Evolutionary conservation across 2,113 vertebrate species (phyloP), one percentile per base, ranked within the genome.

Genomic region (Pontoporia blainvillei): DNA sequence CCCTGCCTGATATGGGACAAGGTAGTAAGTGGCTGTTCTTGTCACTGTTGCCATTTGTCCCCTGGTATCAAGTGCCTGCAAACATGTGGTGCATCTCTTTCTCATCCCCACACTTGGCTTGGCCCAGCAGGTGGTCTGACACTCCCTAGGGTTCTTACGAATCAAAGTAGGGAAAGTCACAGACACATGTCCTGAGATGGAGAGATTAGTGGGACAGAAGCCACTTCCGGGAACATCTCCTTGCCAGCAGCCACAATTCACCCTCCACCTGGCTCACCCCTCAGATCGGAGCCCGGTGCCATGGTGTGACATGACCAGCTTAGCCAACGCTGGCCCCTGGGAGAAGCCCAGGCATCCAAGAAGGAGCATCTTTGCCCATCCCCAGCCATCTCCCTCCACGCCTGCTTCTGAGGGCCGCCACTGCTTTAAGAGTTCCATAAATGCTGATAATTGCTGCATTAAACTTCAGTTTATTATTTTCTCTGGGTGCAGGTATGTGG

Each of bases 391-490:
- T 98, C 98, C 97, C 97, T 98, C 96, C 95, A 95, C 90, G 96
- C 29, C 41, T 97, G 98, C 98, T 98, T 98, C 98, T 96, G 93
- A 97, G 97, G 94, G 95, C 98, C 75, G 92, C 97, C 93, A 76
- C 95, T 96, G 98, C 98, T 98, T 97, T 98, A 98, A 99, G 99
- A 99, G 99, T 98, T 98, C 99, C 99, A 99, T 99, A 99, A 99
- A 99, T 99, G 99, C 99, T 99, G 99, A 99, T 99, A 99, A 99
- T 99, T 99, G 99, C 99, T 98, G 98, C 99, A 99, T 99, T 99
- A 99, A 99, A 99, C 99, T 99, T 99, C 99, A 99, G 99, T 99
- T 99, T 99, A 99, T 99, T 99, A 99, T 99, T 99, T 99, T 99
- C 98, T 99, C 99, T 98, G 99, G 99, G 99, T 99, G 99, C 99